Evolutionary conservation across 2,888 invertebrate species (phyloP).

Genomic region (Eristalinus sepulchralis): DNA sequence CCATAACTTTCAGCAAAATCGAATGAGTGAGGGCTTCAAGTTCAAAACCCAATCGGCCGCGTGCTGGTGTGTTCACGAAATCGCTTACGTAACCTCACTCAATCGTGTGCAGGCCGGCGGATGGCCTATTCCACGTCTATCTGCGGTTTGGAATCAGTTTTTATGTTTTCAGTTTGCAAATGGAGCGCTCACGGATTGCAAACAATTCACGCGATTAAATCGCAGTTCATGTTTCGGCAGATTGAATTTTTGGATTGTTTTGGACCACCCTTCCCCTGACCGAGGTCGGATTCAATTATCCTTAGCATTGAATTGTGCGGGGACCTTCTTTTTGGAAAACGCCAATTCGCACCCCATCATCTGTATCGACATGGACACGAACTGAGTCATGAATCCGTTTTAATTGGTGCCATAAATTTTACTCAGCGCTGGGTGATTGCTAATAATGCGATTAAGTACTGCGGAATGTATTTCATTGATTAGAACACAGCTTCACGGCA

Average conservation of each 20-base stretch:
- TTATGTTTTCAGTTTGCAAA: neutral
- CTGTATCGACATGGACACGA: neutral
- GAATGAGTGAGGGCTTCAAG: neutral
- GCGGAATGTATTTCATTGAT: conserved; percentile 9
- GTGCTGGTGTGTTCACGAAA: neutral
- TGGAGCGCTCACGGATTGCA: neutral
- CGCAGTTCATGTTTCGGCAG: neutral
- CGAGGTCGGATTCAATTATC: conserved; percentile 15
- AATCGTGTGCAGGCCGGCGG: neutral
- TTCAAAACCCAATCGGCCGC: neutral
- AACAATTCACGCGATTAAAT: neutral
- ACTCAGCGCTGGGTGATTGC: conserved; percentile 6
- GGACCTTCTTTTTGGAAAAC: neutral
- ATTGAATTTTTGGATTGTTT: neutral
- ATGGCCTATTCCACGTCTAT: neutral
- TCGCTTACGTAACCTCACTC: neutral
- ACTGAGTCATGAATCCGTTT: conserved; percentile 21
- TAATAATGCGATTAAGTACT: conserved; percentile 32
- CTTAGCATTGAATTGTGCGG: neutral
- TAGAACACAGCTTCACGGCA: neutral
- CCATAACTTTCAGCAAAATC: neutral
- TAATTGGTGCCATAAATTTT: conserved; percentile 27
- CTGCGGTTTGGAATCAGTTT: neutral
- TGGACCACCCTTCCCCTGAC: neutral
- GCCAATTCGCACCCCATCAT: neutral